Evolutionary conservation across 30 jellyfish, hydroid and myxozoan genomes (phyloP).

Genomic region (Hydractinia echinata): DNA sequence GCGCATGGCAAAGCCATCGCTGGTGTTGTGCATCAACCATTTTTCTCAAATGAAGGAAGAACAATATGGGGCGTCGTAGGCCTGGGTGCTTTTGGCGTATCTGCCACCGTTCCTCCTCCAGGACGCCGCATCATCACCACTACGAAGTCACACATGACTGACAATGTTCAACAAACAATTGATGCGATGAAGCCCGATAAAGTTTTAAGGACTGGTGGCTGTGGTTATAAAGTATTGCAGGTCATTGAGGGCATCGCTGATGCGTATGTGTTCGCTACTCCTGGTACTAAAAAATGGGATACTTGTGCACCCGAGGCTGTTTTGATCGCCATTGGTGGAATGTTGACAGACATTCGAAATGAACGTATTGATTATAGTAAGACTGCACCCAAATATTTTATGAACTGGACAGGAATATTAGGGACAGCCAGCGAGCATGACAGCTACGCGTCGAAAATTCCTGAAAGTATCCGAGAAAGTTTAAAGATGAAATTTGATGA

Average conservation of each 20-base stretch:
- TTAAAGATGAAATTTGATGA: constrained; percentile 17
- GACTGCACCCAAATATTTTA: constrained; percentile 10
- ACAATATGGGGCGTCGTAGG: constrained; percentile 95
- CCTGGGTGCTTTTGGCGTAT: constrained; percentile 72
- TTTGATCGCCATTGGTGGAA: constrained; percentile 84
- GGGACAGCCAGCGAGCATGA: constrained; percentile 78
- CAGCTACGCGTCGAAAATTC: constrained; percentile 62
- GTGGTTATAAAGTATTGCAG: constrained; percentile 75
- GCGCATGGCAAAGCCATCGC: constrained; percentile 97
- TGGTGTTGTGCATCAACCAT: constrained; percentile 96
- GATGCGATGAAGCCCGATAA: constrained; percentile 65
- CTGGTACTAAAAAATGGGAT: constrained; percentile 98
- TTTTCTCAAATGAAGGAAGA: constrained; percentile 59
- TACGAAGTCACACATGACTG: constrained; percentile 79
- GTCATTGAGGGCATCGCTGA: constrained; percentile 95
- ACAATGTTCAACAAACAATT: constrained; percentile 68
- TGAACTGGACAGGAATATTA: constrained; percentile 79
- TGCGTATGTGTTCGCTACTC: constrained; percentile 86
- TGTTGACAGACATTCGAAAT: constrained; percentile 67
- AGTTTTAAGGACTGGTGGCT: constrained; percentile 84
- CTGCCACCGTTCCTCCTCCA: constrained; percentile 35
- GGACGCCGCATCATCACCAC: constrained; percentile 80
- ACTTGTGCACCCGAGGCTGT: constrained; percentile 98
- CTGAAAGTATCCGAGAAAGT: constrained; percentile 42
- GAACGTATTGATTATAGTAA: constrained; percentile 54